Conservation (phyloP, 2,113 vertebrate species). For the Uria lomvia region DNA sequence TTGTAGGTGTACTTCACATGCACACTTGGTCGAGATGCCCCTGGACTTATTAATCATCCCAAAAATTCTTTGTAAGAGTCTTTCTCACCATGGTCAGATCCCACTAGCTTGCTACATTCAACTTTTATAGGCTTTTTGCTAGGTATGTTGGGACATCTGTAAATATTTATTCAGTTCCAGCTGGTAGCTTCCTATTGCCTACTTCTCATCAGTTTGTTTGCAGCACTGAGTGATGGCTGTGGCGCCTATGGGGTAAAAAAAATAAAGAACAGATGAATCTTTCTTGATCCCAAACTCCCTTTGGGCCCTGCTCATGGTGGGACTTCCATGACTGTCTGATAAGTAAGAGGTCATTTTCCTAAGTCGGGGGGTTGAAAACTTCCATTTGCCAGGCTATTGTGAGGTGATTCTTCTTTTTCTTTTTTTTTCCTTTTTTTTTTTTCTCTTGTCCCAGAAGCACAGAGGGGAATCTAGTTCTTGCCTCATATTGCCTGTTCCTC, state of each 20-base stretch:
- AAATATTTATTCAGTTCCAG: background rate
- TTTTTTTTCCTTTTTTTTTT: no score
- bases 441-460: background rate
- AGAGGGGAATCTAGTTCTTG: background rate
- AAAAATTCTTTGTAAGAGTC: background rate
- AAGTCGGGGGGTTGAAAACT: background rate
- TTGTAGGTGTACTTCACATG: rapidly evolving
- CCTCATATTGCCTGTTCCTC: background rate
- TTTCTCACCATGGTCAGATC: background rate
- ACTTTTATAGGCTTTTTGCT: background rate
- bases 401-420: background rate
- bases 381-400: background rate
- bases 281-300: background rate
- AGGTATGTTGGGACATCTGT: background rate
- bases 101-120: background rate
- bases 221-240: background rate
- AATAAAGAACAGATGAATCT: background rate
- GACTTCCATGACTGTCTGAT: background rate
- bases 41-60: background rate
- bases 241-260: background rate
- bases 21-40: rapidly evolving
- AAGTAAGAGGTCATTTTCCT: background rate
- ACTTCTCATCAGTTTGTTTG: background rate
- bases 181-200: background rate
- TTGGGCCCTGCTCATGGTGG: background rate